These are phyloP conservation scores for Paguma larvata DNA, from an alignment of 2,797 vertebrate genomes.

Conservation along the genomic window DNA sequence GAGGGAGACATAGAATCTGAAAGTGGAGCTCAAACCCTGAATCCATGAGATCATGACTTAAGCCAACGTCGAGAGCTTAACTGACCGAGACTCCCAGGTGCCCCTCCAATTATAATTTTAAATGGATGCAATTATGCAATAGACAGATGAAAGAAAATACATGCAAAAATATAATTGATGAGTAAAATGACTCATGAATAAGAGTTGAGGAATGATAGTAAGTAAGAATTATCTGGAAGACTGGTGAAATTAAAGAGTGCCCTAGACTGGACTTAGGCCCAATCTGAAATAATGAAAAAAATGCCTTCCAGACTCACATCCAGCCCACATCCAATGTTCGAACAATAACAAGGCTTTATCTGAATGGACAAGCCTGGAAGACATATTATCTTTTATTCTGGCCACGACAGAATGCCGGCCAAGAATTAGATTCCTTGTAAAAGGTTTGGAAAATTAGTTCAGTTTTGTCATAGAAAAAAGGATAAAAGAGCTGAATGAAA, in stretches of 20 bases:
- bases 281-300: neutral
- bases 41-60: too few species aligned
- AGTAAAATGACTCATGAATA: conserved; percentile 1
- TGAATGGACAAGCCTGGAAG: neutral
- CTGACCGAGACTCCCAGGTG: too few species aligned
- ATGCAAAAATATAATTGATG: neutral
- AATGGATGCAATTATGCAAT: neutral
- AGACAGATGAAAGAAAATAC: neutral
- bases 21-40: too few species aligned
- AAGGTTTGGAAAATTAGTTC: neutral
- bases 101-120: neutral
- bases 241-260: neutral
- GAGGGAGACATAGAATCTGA: too few species aligned
- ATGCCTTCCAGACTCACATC: neutral
- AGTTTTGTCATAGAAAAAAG: neutral
- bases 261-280: neutral
- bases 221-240: neutral
- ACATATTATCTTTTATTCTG: neutral
- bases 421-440: neutral
- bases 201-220: neutral
- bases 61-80: too few species aligned
- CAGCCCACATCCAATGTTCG: neutral
- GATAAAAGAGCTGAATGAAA: neutral
- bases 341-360: neutral
- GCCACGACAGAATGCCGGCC: neutral